Base-by-base conservation (phyloP, 2,797 vertebrate species). In the Ptychadena robeensis region DNA sequence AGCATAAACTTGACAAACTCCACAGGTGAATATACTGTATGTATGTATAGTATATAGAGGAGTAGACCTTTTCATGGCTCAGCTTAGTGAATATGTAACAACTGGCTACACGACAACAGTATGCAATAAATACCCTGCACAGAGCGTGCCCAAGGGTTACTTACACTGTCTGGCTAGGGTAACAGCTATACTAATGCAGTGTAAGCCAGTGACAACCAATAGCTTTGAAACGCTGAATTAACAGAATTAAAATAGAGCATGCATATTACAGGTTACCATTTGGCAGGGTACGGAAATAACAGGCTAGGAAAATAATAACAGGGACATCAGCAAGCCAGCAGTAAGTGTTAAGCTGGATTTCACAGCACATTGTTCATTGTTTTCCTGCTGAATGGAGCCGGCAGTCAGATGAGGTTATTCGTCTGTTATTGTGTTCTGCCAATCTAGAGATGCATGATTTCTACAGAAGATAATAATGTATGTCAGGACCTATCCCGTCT, bases 381-480 rank as follows among this genome's bases (percentile, higher is more conserved):
- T 57, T 15, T n/a, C n/a, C 25, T 57, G 30, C 31, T 78, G 40
- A 79, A 69, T 68, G n/a, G 64, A 35, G 37, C 38, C 31, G 27
- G 44, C 65, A 66, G 40, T 79, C 40, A 68, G 74, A 77, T 65
- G 61, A 66, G 76, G 76, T 69, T 79, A 69, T 79, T 79, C 48
- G 34, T 68, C 67, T 37, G 44, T 61, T 69, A 35, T 79, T 79
- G 65, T 67, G 38, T 44, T 44, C 12, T 7, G 35, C 15, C 61
- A 76, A 65, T 65, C 18, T 44, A 44, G 27, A 65, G 57, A 59
- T 66, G n/a, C 35, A 32, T 57, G 30, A 30, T 31, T 27, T 75
- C 30, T 63, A 44, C 35, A 11, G 11, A 53, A n/a, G 38, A 78
- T 44, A 66, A 32, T 48, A 44, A 18, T 38, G 67, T 28, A 44